Conservation (phyloP, 2,797 vertebrate species). For the Betta splendens region DNA sequence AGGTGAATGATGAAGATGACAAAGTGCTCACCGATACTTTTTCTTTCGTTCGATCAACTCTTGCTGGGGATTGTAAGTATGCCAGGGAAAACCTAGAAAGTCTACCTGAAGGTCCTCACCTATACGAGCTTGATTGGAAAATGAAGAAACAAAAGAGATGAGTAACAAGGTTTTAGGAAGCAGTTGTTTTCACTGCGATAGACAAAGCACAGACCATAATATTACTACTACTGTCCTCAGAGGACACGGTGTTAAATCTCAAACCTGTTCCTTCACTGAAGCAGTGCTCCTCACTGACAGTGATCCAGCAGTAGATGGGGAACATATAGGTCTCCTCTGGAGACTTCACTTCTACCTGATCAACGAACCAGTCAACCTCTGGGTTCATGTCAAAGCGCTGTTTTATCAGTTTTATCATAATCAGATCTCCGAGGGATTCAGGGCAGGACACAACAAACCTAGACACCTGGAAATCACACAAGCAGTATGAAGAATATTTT, state of each 20-base stretch:
- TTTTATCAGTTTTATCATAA: constrained; percentile 64
- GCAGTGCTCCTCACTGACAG: constrained; percentile 30
- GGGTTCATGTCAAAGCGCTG: constrained; percentile 3
- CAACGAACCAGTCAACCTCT: constrained; percentile 50
- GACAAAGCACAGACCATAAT: no score
- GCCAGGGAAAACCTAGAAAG: no score
- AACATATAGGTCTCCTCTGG: constrained; percentile 49
- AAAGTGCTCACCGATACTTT: constrained; percentile 61
- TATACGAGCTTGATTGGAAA: no score
- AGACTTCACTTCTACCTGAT: constrained; percentile 52
- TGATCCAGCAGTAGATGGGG: constrained; percentile 63
- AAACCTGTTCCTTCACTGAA: constrained; percentile 69
- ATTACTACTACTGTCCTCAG: no score
- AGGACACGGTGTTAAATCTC: background rate
- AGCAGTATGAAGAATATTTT: background rate
- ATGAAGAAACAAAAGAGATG: no score
- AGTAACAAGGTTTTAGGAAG: no score
- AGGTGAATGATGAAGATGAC: no score
- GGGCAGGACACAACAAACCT: constrained; percentile 36
- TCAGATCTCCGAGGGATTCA: constrained; percentile 50
- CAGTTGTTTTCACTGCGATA: no score
- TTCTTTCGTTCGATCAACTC: constrained; percentile 50
- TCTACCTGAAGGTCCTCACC: no score
- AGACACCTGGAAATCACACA: constrained; percentile 49
- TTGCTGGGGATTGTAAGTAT: constrained; percentile 27